Base-by-base conservation (phyloP, 2,888 invertebrate genomes). In the Heteropelma amictum region DNA sequence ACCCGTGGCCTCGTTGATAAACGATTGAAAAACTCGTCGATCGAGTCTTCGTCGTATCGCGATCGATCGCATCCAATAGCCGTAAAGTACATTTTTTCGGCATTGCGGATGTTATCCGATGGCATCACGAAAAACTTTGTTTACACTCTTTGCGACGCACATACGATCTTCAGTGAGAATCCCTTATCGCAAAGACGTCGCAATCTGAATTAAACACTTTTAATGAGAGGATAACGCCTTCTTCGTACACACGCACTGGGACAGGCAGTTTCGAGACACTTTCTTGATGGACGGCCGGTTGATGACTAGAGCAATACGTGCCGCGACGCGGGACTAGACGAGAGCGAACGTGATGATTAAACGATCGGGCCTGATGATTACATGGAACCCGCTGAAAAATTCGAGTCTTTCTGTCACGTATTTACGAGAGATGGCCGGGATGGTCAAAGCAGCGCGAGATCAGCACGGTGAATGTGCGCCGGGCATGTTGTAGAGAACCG, bases 371-470 rank as follows among this genome's bases (percentile, higher is more conserved):
- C 19, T 17, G 30, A 19, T 3, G 7, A 35, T 49, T 17, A 7
- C 8, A 26, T 42, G 26, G 64, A 42, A 40, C 12, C 12, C 33
- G 26, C 40, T 35, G 60, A 54, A 51, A 60, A 69, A 51, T 54
- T 49, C 35, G 38, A 21, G 17, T 28, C 8, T 33, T n/a, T 40
- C 19, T 12, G 35, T 19, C 2, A 7, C 28, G 14, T 17, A n/a
- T 28, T 45, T 26, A 21, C 38, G 56, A 54, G 71, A 64, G 54
- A 71, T 60, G 58, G 53, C 23, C 7, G 28, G 64, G 60, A 56
- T 77, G 77, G 81, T 84, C 80, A 81, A 81, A 81, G 83, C 67
- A 71, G 71, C 77, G 78, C 83, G 85, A 80, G 82, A 84, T 84
- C 82, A 71, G 75, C 80, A 80, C 82, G 78, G 79, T 80, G 84